These are phyloP conservation scores for Eilema depressum DNA, from an alignment of 2,888 invertebrate genomes.

Conservation along the genomic window DNA sequence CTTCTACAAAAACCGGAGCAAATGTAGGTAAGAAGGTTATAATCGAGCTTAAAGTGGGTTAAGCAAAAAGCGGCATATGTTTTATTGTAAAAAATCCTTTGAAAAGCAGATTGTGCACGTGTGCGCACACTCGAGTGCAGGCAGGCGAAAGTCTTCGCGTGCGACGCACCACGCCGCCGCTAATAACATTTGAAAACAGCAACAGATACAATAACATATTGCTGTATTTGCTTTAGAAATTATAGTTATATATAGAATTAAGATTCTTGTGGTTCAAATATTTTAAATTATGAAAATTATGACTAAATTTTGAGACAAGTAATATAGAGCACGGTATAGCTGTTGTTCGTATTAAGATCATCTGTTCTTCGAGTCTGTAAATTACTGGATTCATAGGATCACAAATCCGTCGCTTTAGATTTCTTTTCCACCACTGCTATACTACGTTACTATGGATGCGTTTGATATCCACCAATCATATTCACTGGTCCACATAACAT, in stretches of 20 bases:
- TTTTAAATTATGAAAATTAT: too few relatives aligned
- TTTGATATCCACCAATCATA: too few relatives aligned
- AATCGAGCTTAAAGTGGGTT: conserved; percentile 86
- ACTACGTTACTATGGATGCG: too few relatives aligned
- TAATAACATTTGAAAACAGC: background rate
- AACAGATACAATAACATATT: conserved; percentile 1
- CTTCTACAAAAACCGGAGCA: conserved; percentile 78
- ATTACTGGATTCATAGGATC: background rate
- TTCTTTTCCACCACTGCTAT: background rate
- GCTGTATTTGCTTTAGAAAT: conserved; percentile 1
- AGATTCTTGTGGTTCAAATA: too few relatives aligned
- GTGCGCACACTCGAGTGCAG: conserved; percentile 72
- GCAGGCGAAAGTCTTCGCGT: conserved; percentile 73
- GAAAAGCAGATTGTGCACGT: conserved; percentile 81
- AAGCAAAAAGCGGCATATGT: conserved; percentile 86
- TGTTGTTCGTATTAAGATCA: background rate
- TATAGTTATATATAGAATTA: background rate
- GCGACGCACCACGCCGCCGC: conserved; percentile 47
- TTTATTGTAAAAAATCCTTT: conserved; percentile 85
- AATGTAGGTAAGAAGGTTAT: conserved; percentile 87
- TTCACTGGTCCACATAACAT: too few relatives aligned
- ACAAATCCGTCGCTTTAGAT: background rate
- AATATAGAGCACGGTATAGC: background rate
- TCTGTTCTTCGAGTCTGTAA: background rate
- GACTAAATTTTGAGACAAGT: too few relatives aligned